phyloP scores from a whole-genome alignment of 1,140 invertebrate genomes.

The Drosophila ananassae region DNA sequence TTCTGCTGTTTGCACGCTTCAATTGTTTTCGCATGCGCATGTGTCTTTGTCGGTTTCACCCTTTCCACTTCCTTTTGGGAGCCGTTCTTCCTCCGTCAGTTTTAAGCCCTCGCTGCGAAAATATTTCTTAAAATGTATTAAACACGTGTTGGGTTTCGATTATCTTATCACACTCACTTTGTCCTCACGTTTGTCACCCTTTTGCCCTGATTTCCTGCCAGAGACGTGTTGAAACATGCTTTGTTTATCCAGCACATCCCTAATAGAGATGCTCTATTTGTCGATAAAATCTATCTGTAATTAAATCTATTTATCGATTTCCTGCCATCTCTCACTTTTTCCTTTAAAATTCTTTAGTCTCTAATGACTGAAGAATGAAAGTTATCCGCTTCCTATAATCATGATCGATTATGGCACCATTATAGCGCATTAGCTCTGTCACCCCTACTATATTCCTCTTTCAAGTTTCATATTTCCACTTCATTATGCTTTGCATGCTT shows the following conservation, averaged over 20 bases:
- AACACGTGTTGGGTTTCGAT: slow-evolving; percentile 4
- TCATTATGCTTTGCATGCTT: slow-evolving; percentile 82
- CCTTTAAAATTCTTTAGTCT: slow-evolving; percentile 10
- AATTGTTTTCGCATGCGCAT: slow-evolving; percentile 78
- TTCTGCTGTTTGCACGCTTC: slow-evolving; percentile 70
- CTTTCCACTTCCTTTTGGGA: slow-evolving; percentile 22
- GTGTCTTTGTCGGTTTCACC: slow-evolving; percentile 38
- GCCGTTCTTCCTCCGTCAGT: slow-evolving; percentile 6
- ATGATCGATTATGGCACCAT: slow-evolving; percentile 56
- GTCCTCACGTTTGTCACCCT: background rate
- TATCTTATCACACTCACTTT: background rate
- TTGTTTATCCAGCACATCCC: no score
- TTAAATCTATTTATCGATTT: no score
- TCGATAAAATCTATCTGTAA: no score
- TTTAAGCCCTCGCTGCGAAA: background rate
- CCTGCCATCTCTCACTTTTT: background rate
- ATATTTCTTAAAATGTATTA: slow-evolving; percentile 2
- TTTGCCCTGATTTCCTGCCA: background rate
- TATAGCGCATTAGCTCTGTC: slow-evolving; percentile 57
- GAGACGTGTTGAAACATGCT: background rate
- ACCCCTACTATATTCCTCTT: slow-evolving; percentile 39
- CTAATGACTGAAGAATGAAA: slow-evolving; percentile 28
- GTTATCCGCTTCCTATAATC: slow-evolving; percentile 49
- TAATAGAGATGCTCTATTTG: no score
- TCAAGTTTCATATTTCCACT: slow-evolving; percentile 76